phyloP scores from a whole-genome alignment of 2,113 vertebrate species.

The Galbula dea region DNA sequence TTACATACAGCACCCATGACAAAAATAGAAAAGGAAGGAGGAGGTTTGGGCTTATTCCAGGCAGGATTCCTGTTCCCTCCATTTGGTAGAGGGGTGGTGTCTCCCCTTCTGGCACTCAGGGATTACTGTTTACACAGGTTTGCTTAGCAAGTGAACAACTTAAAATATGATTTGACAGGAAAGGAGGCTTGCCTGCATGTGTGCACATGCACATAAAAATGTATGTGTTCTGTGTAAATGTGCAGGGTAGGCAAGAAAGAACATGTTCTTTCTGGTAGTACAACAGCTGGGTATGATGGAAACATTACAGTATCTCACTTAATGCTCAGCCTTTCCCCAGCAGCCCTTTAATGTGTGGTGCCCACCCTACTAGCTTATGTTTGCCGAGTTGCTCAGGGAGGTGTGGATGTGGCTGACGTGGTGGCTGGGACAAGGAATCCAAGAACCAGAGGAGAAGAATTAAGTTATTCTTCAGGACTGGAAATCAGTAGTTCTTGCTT shows the following conservation, averaged over 20 bases:
- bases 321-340: neutral
- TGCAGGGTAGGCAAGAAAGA: rapidly evolving
- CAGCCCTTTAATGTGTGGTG: rapidly evolving
- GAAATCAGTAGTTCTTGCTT: neutral
- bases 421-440: neutral
- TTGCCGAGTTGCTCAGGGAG: neutral
- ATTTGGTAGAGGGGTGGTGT: conserved; percentile 50
- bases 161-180: conserved; percentile 30
- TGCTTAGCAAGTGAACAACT: conserved; percentile 27
- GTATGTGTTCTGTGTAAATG: rapidly evolving
- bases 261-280: neutral
- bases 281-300: neutral
- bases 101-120: conserved; percentile 22
- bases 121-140: conserved; percentile 47
- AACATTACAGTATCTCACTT: rapidly evolving
- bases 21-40: conserved; percentile 22
- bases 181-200: neutral
- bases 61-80: conserved; percentile 44
- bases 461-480: neutral
- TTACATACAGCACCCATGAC: neutral
- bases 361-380: too few species aligned
- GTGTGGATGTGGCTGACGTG: rapidly evolving
- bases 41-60: conserved; percentile 40
- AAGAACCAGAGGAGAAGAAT: neutral
- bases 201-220: neutral